Conservation (phyloP, 2,888 invertebrate genomes). For the Phyto melanocephala region DNA sequence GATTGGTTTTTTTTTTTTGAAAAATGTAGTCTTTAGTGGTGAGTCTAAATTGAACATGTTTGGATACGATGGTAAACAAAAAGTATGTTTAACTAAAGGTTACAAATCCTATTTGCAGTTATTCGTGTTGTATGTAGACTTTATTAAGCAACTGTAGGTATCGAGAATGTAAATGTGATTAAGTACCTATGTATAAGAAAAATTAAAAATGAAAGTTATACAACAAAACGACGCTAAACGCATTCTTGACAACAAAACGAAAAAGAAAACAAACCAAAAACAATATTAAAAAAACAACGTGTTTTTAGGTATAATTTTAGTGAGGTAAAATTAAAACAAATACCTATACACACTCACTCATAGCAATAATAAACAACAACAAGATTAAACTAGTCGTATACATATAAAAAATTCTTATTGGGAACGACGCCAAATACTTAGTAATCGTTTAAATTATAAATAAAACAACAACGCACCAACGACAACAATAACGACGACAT, state of each 20-base stretch:
- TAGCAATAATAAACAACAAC: conserved; percentile 24
- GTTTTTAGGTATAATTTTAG: conserved; percentile 21
- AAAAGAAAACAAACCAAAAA: conserved; percentile 28
- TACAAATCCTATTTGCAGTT: too few relatives aligned
- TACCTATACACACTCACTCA: too few relatives aligned
- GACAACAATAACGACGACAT: background rate
- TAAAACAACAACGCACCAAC: conserved; percentile 30
- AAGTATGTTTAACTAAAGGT: too few relatives aligned
- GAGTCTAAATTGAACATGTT: too few relatives aligned
- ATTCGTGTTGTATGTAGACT: too few relatives aligned
- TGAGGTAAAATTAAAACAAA: conserved; percentile 14
- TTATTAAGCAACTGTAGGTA: too few relatives aligned
- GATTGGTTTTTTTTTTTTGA: too few relatives aligned
- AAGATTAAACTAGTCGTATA: background rate
- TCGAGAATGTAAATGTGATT: conserved; percentile 17
- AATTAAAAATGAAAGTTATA: conserved; percentile 76
- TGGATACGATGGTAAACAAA: too few relatives aligned
- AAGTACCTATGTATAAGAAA: too few relatives aligned
- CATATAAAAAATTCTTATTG: conserved; percentile 51
- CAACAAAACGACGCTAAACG: conserved; percentile 68
- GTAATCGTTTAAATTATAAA: conserved; percentile 56
- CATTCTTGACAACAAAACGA: conserved; percentile 56
- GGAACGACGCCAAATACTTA: conserved; percentile 62
- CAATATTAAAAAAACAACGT: conserved; percentile 49
- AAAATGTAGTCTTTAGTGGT: too few relatives aligned